Base-by-base conservation (phyloP, 2,797 vertebrate genomes). In the Acrocephalus scirpaceus region DNA sequence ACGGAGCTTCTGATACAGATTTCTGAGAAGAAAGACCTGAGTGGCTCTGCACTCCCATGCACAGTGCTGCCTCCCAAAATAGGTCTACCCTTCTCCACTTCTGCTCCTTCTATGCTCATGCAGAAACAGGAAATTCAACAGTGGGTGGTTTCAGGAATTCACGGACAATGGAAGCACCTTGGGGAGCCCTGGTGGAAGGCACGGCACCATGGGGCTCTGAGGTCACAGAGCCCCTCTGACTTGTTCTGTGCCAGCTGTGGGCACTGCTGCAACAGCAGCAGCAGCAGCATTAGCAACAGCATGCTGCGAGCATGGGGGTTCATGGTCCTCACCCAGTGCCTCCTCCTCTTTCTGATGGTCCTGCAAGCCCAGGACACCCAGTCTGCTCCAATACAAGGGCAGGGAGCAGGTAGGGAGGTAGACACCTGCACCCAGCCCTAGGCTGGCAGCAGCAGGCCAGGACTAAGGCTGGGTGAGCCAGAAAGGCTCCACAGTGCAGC, bases 131-230 rank as follows among this genome's bases (percentile, higher is more conserved):
- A 29, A 15, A 84, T 32, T 66, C 45, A 60, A 0, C 6, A 23
- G 40, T 12, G 21, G 30, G 60, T 53, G 60, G 40, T 60, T 54
- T 36, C 9, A 73, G 47, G n/a, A 44, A 42, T 54, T 29, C 30
- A 29, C 0, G 0, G 45, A 12, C 45, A 9, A 4, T 14, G 30
- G 60, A 11, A 78, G 40, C 25, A 8, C 15, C 40, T 5, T 48
- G 47, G 60, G 47, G 34, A 79, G 27, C 61, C 42, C 23, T 48
- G 67, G 27, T 38, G 34, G 47, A 44, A 9, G 16, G 13, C 26
- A 60, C 18, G 57, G 48, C 34, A 15, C 4, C 1, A 7, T 0
- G 0, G 26, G 23, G 13, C 44, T 1, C 0, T 90, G 88, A 79
- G 47, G 61, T 90, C 88, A 90, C 61, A 90, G 67, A 67, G 54